Evolutionary conservation across 2,113 vertebrate genomes (phyloP).

Genomic region (Rhegmatorhina hoffmannsi): DNA sequence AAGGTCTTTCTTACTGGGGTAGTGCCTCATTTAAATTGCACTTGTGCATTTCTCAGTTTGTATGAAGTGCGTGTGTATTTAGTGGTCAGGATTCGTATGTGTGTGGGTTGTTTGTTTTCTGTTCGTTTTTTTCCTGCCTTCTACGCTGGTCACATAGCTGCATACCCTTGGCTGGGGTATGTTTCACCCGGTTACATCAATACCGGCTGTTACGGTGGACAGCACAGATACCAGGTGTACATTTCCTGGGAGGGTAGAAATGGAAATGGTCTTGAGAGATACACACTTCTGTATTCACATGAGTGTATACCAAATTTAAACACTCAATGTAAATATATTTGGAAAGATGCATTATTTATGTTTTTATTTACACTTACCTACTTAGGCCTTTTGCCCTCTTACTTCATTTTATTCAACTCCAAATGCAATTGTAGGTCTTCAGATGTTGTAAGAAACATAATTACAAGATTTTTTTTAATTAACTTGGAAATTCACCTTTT

Average conservation of each 20-base stretch:
- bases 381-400: not conserved
- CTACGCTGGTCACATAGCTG: not conserved
- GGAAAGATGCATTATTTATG: not conserved
- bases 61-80: not conserved
- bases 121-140: not conserved
- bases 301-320: not conserved
- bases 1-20: not conserved
- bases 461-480: not conserved
- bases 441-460: not conserved
- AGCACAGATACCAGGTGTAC: not conserved
- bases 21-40: not conserved
- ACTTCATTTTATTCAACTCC: not conserved
- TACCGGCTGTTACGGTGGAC: not conserved
- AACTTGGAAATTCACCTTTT: not conserved
- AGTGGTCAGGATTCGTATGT: not conserved
- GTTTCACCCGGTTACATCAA: rapidly evolving
- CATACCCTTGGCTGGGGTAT: not conserved
- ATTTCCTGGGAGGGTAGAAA: not conserved
- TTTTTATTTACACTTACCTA: not conserved
- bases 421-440: not conserved
- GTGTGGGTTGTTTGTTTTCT: not conserved
- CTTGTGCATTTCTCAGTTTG: not conserved
- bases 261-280: not conserved
- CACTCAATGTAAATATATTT: not conserved
- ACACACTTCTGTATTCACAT: not conserved